Evolutionary conservation across 2,888 invertebrate genomes (phyloP).

Genomic region (Idaea dimidiata): DNA sequence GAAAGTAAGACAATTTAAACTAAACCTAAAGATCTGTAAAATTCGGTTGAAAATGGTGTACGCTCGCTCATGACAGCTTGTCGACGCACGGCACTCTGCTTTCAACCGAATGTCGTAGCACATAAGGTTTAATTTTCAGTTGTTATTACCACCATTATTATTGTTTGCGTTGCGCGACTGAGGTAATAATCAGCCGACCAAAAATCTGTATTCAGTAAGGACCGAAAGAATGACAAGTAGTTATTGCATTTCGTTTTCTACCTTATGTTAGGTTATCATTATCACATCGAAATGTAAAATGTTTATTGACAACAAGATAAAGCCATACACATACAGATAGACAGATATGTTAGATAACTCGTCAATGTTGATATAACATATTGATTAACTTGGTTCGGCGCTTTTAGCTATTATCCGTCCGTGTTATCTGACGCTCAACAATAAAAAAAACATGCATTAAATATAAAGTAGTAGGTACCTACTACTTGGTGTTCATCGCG

Average conservation of each 20-base stretch:
- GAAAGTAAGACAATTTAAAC: no score
- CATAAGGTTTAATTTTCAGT: no score
- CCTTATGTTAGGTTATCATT: constrained; percentile 32
- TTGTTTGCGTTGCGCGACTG: no score
- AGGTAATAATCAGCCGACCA: background rate
- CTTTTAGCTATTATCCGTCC: constrained; percentile 25
- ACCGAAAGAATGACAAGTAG: background rate
- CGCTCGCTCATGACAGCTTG: no score
- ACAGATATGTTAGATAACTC: constrained; percentile 41
- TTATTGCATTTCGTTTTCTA: constrained; percentile 13
- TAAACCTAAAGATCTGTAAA: no score
- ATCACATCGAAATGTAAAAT: constrained; percentile 56
- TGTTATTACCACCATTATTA: no score
- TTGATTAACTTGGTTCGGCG: constrained; percentile 36
- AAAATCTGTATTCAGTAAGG: background rate
- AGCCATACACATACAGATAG: constrained; percentile 20
- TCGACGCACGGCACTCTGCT: no score
- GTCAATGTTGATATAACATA: constrained; percentile 36
- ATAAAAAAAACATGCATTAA: constrained; percentile 19
- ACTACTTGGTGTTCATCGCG: no score
- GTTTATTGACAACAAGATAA: constrained; percentile 61
- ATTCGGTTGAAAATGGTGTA: no score
- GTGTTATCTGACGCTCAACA: constrained; percentile 21
- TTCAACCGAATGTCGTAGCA: no score
- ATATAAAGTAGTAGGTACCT: background rate